phyloP scores from a whole-genome alignment of 2,888 invertebrate species.

The Nephrocerus scutellatus region DNA sequence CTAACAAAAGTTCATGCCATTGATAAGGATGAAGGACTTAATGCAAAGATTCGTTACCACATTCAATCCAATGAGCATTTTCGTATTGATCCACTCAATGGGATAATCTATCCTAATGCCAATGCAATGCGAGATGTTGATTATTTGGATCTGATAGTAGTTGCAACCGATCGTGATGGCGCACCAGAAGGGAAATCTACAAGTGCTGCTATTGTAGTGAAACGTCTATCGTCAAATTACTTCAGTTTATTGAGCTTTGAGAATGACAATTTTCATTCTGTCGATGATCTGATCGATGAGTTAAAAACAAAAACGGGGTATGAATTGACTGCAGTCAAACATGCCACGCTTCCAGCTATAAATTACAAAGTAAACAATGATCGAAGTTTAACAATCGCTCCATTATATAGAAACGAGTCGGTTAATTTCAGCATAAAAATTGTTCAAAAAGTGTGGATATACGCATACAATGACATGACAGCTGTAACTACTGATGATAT shows the following conservation, averaged over 20 bases:
- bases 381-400: too few relatives aligned
- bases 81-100: slow-evolving; percentile 27
- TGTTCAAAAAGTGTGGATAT: slow-evolving; percentile 28
- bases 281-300: slow-evolving; percentile 15
- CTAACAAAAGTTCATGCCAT: slow-evolving; percentile 26
- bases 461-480: slow-evolving; percentile 22
- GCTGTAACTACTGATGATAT: slow-evolving; percentile 20
- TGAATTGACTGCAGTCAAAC: slow-evolving; percentile 15
- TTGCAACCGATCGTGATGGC: slow-evolving; percentile 30
- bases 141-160: slow-evolving; percentile 22
- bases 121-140: slow-evolving; percentile 19
- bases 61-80: slow-evolving; percentile 27
- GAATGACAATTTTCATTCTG: slow-evolving; percentile 7
- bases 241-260: slow-evolving; percentile 24
- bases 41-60: slow-evolving; percentile 27
- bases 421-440: not conserved
- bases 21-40: slow-evolving; percentile 29
- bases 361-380: not conserved
- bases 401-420: too few relatives aligned
- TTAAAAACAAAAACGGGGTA: slow-evolving; percentile 15
- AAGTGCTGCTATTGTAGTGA: slow-evolving; percentile 21
- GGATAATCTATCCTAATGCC: slow-evolving; percentile 28
- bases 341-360: slow-evolving; percentile 19
- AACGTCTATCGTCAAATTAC: slow-evolving; percentile 20
- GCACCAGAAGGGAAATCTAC: slow-evolving; percentile 21